Conservation (phyloP, 1,140 invertebrate genomes). For the Formica selysi region DNA sequence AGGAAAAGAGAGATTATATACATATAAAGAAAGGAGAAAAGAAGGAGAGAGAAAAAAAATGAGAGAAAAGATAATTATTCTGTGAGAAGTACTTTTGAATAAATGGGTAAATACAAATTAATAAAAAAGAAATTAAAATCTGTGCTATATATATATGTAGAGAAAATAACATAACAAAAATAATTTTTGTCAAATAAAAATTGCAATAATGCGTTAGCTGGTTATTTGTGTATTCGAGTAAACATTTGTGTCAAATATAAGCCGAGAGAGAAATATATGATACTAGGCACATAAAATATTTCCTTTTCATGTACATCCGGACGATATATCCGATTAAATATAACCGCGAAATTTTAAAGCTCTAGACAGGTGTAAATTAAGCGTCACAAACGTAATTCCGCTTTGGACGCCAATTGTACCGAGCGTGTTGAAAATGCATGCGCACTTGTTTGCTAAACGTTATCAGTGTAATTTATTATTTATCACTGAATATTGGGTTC, state of each 20-base stretch:
- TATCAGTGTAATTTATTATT: slow-evolving; percentile 65
- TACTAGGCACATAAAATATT: slow-evolving; percentile 33
- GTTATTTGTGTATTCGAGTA: slow-evolving; percentile 31
- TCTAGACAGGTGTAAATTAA: slow-evolving; percentile 64
- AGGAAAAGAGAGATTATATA: not conserved
- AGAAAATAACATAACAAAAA: not conserved
- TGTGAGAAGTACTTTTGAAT: not conserved
- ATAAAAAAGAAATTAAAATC: no score
- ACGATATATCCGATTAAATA: slow-evolving; percentile 54
- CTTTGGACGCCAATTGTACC: slow-evolving; percentile 60
- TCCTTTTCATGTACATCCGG: slow-evolving; percentile 35
- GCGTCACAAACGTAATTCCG: slow-evolving; percentile 64
- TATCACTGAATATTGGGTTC: slow-evolving; percentile 61
- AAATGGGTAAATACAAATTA: slow-evolving; percentile 7
- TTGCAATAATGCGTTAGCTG: slow-evolving; percentile 14
- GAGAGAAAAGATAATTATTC: slow-evolving; percentile 14
- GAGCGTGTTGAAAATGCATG: slow-evolving; percentile 55
- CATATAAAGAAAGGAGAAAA: not conserved
- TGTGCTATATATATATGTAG: not conserved
- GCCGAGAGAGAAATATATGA: not conserved
- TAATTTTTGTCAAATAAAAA: slow-evolving; percentile 49
- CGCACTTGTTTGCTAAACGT: slow-evolving; percentile 59
- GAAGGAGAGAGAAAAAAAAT: not conserved
- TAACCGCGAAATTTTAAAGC: slow-evolving; percentile 59
- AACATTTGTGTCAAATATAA: slow-evolving; percentile 51